Evolutionary conservation across 2,113 vertebrate species (phyloP).

Genomic region (Oenanthe oenanthe): DNA sequence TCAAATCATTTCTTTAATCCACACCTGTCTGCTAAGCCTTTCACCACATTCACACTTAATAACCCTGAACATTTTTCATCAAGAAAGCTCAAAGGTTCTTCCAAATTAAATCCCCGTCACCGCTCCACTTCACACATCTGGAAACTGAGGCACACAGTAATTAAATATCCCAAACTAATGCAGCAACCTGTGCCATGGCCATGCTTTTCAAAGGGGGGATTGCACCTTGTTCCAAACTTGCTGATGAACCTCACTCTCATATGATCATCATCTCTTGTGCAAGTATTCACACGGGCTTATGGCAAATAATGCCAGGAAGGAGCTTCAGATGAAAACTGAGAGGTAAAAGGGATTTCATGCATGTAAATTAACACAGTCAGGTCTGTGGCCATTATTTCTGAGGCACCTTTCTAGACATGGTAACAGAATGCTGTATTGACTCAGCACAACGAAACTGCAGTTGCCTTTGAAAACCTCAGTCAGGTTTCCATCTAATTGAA

Average conservation of each 20-base stretch:
- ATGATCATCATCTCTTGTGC: background rate
- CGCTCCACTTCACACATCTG: background rate
- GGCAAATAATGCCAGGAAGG: background rate
- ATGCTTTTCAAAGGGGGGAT: background rate
- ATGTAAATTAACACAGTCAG: background rate
- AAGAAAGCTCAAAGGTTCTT: background rate
- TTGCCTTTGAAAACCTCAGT: background rate
- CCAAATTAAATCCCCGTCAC: background rate
- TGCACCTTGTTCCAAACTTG: background rate
- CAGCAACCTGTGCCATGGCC: background rate
- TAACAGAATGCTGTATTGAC: background rate
- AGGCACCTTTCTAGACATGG: background rate
- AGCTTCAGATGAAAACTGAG: background rate
- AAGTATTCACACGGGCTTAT: background rate
- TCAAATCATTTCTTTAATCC: conserved; percentile 27
- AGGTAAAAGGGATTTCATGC: background rate
- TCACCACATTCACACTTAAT: conserved; percentile 7
- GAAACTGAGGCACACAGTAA: background rate
- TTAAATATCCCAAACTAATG: background rate
- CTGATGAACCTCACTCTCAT: background rate
- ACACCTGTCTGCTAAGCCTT: conserved; percentile 38
- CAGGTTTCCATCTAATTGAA: background rate
- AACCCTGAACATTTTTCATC: background rate
- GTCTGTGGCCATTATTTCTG: background rate
- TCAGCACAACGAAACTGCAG: background rate